Base-by-base conservation (phyloP, 2,888 invertebrate genomes). In the Heteromyza rotundicornis region DNA sequence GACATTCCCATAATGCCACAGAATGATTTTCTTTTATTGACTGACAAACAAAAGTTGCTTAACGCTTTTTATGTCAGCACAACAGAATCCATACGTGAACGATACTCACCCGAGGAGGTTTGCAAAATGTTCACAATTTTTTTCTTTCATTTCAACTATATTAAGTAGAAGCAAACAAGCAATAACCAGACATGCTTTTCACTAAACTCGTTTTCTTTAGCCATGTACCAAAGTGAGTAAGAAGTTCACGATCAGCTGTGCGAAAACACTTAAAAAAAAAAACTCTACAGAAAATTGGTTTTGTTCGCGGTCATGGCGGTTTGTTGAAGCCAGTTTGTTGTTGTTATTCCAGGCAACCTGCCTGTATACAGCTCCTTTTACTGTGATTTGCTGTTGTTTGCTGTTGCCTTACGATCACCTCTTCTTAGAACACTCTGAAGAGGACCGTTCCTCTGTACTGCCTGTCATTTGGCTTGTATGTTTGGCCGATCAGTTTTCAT, bases 211-310 rank as follows among this genome's bases (percentile, higher is more conserved):
- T 23, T 27, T 51, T n/a, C 24, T 76, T 74, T 73, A 76, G 70
- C 73, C 72, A 73, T 70, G 52, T 64, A 56, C n/a, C 51, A 47
- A 60, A 67, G 24, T 23, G 70, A 75, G n/a, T n/a, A n/a, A 76
- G 74, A 76, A 74, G 74, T 74, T 74, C 74, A 74, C 69, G 74
- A 74, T 74, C 74, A 74, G 74, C 74, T 74, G 74, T 73, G 74
- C 75, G n/a, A n/a, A n/a, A n/a, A n/a, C n/a, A n/a, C n/a, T n/a
- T n/a, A n/a, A n/a, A n/a, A n/a, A n/a, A n/a, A n/a, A n/a, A n/a
- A n/a, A 75, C 74, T 75, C 75, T 73, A 73, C 76, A 75, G 74
- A 47, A 47, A 47, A 47, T 3, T 76, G 73, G 73, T 73, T 73
- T 76, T 76, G 69, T 74, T n/a, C n/a, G n/a, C n/a, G n/a, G n/a